phyloP scores from a whole-genome alignment of 2,113 vertebrate species.

The Rhabdornis inornatus region DNA sequence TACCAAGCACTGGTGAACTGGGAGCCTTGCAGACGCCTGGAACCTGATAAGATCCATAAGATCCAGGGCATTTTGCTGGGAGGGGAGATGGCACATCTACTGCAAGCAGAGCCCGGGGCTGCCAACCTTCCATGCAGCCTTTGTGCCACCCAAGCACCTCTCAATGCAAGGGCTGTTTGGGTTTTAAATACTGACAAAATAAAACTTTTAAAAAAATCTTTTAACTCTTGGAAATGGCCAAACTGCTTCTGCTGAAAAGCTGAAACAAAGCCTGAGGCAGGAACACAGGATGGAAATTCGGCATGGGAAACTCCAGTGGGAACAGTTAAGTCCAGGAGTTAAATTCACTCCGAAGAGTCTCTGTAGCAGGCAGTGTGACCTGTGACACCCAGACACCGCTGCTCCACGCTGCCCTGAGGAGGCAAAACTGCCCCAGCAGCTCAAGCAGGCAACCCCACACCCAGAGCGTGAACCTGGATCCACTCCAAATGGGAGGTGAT shows the following conservation, averaged over 20 bases:
- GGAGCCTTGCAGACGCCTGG: background rate
- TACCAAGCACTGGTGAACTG: background rate
- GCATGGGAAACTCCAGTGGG: background rate
- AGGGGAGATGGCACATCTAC: background rate
- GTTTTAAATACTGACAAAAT: background rate
- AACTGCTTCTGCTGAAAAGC: background rate
- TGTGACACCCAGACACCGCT: background rate
- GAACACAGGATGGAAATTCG: background rate
- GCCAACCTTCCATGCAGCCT: background rate
- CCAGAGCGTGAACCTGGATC: background rate
- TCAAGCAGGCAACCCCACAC: background rate
- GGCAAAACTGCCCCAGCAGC: background rate
- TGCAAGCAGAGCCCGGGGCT: background rate
- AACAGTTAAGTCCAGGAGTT: background rate
- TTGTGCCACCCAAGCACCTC: background rate
- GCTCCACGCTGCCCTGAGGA: rapidly evolving
- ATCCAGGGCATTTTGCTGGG: background rate
- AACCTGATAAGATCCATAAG: background rate
- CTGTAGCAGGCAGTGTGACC: background rate
- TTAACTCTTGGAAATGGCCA: background rate
- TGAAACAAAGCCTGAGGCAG: background rate
- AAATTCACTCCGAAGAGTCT: background rate
- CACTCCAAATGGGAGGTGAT: background rate
- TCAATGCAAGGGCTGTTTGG: background rate
- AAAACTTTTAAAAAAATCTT: background rate